These are phyloP conservation scores for Bufo gargarizans DNA, from an alignment of 2,113 vertebrate species.

Conservation along the genomic window DNA sequence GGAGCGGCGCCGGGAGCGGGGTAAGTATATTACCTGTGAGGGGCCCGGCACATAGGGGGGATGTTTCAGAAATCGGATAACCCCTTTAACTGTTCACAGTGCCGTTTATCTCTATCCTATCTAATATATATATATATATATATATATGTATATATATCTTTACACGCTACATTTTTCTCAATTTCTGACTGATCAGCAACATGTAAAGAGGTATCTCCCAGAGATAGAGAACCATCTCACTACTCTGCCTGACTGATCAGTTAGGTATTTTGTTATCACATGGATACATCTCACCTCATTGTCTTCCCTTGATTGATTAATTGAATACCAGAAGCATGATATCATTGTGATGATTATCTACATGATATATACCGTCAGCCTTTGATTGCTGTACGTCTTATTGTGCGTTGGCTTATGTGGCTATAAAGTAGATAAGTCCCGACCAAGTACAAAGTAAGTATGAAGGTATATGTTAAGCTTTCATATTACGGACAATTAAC, in stretches of 20 bases:
- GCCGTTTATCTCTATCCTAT: no score
- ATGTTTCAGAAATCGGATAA: no score
- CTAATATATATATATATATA: no score
- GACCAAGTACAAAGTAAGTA: slow-evolving; percentile 36
- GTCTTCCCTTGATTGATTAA: slow-evolving; percentile 28
- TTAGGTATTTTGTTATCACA: slow-evolving; percentile 25
- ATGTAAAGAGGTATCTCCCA: no score
- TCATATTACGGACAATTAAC: slow-evolving; percentile 40
- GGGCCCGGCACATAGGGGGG: no score
- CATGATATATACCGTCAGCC: slow-evolving; percentile 15
- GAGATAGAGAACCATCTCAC: no score
- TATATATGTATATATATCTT: no score
- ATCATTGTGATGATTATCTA: slow-evolving; percentile 22
- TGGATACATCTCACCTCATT: background rate
- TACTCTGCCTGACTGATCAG: background rate
- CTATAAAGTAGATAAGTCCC: slow-evolving; percentile 30
- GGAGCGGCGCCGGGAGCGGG: no score
- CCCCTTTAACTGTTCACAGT: no score
- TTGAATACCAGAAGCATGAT: slow-evolving; percentile 6
- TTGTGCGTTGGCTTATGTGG: background rate
- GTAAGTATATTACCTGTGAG: no score
- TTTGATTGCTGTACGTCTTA: slow-evolving; percentile 44
- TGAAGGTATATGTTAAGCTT: slow-evolving; percentile 32
- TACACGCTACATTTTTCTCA: no score
- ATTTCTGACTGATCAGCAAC: no score